Conservation (phyloP, 2,113 vertebrate species). For the Erpornis zantholeuca region DNA sequence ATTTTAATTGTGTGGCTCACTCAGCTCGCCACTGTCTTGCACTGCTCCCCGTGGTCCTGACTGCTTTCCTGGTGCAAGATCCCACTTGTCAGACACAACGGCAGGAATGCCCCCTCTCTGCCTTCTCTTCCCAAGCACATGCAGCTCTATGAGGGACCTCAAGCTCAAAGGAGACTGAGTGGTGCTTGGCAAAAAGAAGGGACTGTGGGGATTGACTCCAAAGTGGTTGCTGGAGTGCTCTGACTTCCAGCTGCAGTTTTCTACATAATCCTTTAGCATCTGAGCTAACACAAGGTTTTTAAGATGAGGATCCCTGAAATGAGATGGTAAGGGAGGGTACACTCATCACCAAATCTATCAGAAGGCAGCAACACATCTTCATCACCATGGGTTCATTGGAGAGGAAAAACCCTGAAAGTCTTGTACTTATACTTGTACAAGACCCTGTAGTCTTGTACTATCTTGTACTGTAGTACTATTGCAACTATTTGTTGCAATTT, state of each 20-base stretch:
- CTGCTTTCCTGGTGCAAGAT: not conserved
- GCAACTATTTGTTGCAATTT: not conserved
- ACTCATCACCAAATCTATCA: not conserved
- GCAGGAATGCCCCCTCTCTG: not conserved
- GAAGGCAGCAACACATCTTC: not conserved
- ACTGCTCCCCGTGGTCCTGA: not conserved
- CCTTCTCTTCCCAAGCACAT: not conserved
- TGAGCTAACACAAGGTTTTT: not conserved
- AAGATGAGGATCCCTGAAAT: not conserved
- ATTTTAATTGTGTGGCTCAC: rapidly evolving
- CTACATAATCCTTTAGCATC: not conserved
- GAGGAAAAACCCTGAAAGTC: not conserved
- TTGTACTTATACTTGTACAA: no score
- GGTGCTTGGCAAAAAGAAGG: not conserved
- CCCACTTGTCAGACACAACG: rapidly evolving
- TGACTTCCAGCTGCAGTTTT: not conserved
- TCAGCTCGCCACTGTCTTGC: rapidly evolving
- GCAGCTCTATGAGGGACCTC: not conserved
- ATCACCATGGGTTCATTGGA: not conserved
- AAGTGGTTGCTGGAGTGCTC: not conserved
- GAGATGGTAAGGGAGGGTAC: not conserved
- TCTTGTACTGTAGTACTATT: no score
- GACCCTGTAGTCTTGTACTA: no score
- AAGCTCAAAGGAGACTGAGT: not conserved
- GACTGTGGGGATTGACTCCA: not conserved